phyloP scores from a whole-genome alignment of 2,797 vertebrate species.

The Cyprinodon diabolis region DNA sequence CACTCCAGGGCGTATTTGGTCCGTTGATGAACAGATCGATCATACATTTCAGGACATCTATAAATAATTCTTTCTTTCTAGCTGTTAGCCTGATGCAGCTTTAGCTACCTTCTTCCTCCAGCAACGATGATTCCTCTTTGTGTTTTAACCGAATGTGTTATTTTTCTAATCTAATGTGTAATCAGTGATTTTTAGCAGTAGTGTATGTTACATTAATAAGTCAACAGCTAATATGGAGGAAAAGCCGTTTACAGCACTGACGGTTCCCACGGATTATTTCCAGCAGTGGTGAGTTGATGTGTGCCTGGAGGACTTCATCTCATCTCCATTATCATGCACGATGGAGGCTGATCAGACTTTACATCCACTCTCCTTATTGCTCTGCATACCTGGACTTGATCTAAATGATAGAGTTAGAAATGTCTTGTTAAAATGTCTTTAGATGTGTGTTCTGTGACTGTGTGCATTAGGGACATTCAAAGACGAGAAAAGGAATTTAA shows the following conservation, averaged over 20 bases:
- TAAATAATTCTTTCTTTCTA: neutral
- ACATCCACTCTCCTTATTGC: neutral
- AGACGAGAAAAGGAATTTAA: no score
- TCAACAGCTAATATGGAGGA: conserved; percentile 81
- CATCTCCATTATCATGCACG: conserved; percentile 27
- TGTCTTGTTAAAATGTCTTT: neutral
- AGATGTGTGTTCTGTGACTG: neutral
- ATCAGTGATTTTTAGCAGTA: neutral
- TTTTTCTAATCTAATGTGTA: neutral
- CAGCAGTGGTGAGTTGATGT: conserved; percentile 82
- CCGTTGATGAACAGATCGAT: conserved; percentile 59
- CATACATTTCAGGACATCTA: neutral
- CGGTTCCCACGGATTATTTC: conserved; percentile 80
- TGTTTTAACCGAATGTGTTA: neutral
- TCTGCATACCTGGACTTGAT: neutral
- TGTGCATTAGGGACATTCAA: no score
- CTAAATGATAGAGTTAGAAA: neutral
- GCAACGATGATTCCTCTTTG: neutral
- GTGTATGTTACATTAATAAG: conserved; percentile 44
- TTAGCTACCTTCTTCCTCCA: neutral
- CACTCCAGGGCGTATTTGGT: conserved; percentile 11
- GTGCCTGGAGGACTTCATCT: conserved; percentile 44
- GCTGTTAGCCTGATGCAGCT: neutral
- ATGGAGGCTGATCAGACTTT: neutral
- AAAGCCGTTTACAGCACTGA: conserved; percentile 79